Evolutionary conservation across 2,888 invertebrate species (phyloP), one percentile per base, ranked within the genome.

Genomic region (Drosophila pseudotalamancana): DNA sequence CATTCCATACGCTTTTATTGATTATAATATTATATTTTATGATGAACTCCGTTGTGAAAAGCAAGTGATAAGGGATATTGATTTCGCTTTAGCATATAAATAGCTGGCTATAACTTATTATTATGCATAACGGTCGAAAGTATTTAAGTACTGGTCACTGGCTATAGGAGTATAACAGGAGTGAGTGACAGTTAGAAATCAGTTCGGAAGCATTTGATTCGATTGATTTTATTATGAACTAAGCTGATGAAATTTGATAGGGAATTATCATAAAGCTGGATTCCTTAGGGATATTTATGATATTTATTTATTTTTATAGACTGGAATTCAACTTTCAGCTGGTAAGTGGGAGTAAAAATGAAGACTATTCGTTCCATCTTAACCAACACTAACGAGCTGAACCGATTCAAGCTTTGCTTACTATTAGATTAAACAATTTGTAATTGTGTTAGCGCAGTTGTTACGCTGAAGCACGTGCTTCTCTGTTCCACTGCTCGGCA

Each of bases 401-500:
- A n/a, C n/a, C n/a, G n/a, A n/a, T n/a, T n/a, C n/a, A n/a, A n/a
- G n/a, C n/a, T n/a, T n/a, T n/a, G n/a, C n/a, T n/a, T n/a, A 25
- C 9, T 25, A 25, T 8, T 9, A 25, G 25, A 25, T 25, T 25
- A 25, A 9, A 6, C 25, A 25, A 25, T 25, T 25, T 25, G n/a
- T n/a, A n/a, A n/a, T n/a, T n/a, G n/a, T n/a, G n/a, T n/a, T n/a
- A n/a, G n/a, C n/a, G n/a, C n/a, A n/a, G n/a, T n/a, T n/a, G n/a
- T n/a, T n/a, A n/a, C n/a, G 39, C 31, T 51, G 3, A 21, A 45
- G 40, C 54, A 62, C 50, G 67, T 67, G 67, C n/a, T n/a, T n/a
- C n/a, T n/a, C n/a, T n/a, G n/a, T n/a, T n/a, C n/a, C n/a, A n/a
- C 50, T 66, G 34, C n/a, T 3, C 12, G 12, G 12, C 23, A 42